phyloP scores from a whole-genome alignment of 1,140 invertebrate genomes.

The Drosophila insularis region DNA sequence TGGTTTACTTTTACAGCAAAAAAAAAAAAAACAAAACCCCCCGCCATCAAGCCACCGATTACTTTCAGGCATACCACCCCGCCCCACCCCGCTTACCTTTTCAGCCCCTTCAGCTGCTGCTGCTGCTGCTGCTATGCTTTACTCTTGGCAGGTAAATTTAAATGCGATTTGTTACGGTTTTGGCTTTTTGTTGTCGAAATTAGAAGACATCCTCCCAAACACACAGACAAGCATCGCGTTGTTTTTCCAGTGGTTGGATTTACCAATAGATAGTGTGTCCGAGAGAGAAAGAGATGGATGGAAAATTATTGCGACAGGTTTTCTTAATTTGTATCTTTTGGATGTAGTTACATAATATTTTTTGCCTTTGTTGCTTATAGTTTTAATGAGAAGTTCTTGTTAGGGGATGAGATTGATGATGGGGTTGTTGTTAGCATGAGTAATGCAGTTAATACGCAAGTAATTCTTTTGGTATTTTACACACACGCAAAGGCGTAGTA shows the following conservation, averaged over 20 bases:
- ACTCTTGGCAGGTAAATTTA: slow-evolving; percentile 74
- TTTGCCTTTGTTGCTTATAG: not conserved
- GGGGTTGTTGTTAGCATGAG: not conserved
- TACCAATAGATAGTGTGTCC: not conserved
- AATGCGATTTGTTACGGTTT: slow-evolving; percentile 82
- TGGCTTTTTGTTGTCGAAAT: slow-evolving; percentile 69
- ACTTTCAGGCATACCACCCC: not conserved
- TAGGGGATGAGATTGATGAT: slow-evolving; percentile 2
- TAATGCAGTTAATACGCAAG: slow-evolving; percentile 11
- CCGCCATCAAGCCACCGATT: too few relatives aligned
- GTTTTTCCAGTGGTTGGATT: slow-evolving; percentile 32
- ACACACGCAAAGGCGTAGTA: not conserved
- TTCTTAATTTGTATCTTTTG: slow-evolving; percentile 62
- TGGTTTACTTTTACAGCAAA: slow-evolving; percentile 24
- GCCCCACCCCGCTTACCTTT: not conserved
- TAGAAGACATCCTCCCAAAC: slow-evolving; percentile 34
- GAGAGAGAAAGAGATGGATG: not conserved
- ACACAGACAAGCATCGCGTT: slow-evolving; percentile 24
- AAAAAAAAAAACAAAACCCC: too few relatives aligned
- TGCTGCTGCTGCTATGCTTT: not conserved
- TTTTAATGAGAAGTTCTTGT: slow-evolving; percentile 31
- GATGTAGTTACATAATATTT: not conserved
- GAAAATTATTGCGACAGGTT: slow-evolving; percentile 71
- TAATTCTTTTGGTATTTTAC: slow-evolving; percentile 18
- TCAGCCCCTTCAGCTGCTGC: not conserved